Evolutionary conservation across 2,797 vertebrate species (phyloP).

Genomic region (Apodemus agrarius): DNA sequence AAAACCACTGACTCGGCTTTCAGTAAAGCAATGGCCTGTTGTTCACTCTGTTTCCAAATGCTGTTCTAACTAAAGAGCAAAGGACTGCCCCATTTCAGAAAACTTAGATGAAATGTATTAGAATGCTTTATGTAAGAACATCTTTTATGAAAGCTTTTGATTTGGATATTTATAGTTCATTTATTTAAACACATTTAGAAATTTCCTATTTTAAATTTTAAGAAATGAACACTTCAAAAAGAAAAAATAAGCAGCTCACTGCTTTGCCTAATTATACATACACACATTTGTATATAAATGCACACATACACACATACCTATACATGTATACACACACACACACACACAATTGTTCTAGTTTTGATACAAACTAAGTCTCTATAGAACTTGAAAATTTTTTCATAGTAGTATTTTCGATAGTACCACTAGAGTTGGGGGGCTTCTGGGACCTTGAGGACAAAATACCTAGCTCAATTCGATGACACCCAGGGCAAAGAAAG

Average conservation of each 20-base stretch:
- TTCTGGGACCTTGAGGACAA: not conserved
- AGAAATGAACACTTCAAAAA: slow-evolving; percentile 45
- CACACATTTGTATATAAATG: not conserved
- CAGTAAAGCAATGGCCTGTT: not conserved
- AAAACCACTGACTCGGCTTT: slow-evolving; percentile 57
- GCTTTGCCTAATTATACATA: not conserved
- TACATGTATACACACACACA: not conserved
- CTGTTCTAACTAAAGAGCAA: not conserved
- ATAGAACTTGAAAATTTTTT: not conserved
- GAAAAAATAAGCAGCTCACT: not conserved
- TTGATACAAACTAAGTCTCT: not conserved
- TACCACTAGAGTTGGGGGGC: not conserved
- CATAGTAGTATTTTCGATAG: not conserved
- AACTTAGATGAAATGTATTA: not conserved
- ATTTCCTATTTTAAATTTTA: slow-evolving; percentile 46
- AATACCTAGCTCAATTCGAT: not conserved
- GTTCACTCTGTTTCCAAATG: slow-evolving; percentile 11
- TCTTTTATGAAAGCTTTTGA: slow-evolving; percentile 12
- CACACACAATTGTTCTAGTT: slow-evolving; percentile 35
- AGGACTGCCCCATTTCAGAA: slow-evolving; percentile 18
- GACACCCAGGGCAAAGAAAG: not conserved
- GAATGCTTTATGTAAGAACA: slow-evolving; percentile 19
- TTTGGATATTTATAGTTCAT: slow-evolving; percentile 35
- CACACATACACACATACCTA: not conserved
- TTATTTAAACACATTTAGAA: slow-evolving; percentile 56